Evolutionary conservation across 2,888 invertebrate species (phyloP), one percentile per base, ranked within the genome.

Genomic region (Calephelis perditalis): DNA sequence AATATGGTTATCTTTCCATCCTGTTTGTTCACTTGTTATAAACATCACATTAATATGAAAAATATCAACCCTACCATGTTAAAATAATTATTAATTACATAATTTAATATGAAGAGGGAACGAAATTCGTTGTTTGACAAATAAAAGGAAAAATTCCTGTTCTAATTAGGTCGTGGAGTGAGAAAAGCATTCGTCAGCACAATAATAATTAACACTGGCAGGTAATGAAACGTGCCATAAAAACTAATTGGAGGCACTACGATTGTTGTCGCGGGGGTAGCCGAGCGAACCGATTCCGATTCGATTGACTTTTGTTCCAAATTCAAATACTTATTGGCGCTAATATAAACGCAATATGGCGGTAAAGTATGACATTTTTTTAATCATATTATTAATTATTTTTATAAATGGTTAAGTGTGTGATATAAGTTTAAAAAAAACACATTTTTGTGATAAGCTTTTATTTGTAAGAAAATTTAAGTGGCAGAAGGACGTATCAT

Each of bases 161-260:
- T 82, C 84, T 87, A 88, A 89, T 88, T 88, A 88, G 86, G 86
- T 87, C 84, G 86, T 84, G 79, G 85, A 86, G 82, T 85, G 85
- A 82, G 84, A 83, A 83, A 81, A 80, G 82, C 82, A 82, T 84
- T 86, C 86, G 85, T 85, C 82, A 84, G 84, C 86, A 85, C 86
- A 86, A 87, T 86, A 87, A 88, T 88, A 88, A 88, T 88, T 87
- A 89, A 87, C 87, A 87, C 86, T 82, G 86, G 77, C 79, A 83
- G 86, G 86, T 88, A 89, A 90, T 89, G 86, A 87, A 88, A 85
- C 87, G 79, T 78, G 76, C 78, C 77, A 83, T 88, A 87, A 90
- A 90, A 89, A 89, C 88, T 90, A 89, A 90, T 89, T 90, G 87
- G 88, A 77, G 78, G 74, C 79, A 79, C 80, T 79, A 79, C 79